Evolutionary conservation across 2,888 invertebrate genomes (phyloP), one percentile per base, ranked within the genome.

Genomic region (Conchocele bisecta): DNA sequence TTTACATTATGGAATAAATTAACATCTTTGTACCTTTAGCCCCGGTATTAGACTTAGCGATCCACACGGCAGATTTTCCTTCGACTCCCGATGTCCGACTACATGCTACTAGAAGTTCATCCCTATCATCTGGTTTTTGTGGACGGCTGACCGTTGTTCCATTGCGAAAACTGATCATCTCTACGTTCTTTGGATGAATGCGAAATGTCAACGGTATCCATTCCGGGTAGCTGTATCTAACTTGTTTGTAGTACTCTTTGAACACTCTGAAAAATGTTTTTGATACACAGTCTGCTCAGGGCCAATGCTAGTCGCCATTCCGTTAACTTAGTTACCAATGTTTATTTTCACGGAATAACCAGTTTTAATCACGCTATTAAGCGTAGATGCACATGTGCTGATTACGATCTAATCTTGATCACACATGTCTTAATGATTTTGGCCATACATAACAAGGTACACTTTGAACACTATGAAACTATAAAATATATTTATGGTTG

Each of bases 11-110:
- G n/a, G n/a, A n/a, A n/a, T n/a, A n/a, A n/a, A n/a, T n/a, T n/a
- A n/a, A n/a, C n/a, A n/a, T n/a, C n/a, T n/a, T n/a, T n/a, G 22
- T 41, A 82, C 86, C 86, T 76, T 86, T 86, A 15, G 85, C 73
- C 5, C 86, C 86, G 37, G 81, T 59, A 13, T 83, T 70, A 53
- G 76, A 74, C 66, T 86, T 86, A 15, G 83, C 84, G 58, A 86
- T 86, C 86, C 86, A 86, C 1, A 79, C 79, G 1, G 71, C 51
- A 29, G 37, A 41, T 35, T 67, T 73, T 11, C 66, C 60, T 39
- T 76, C 75, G n/a, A 70, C 68, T 39, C 54, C 44, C 9, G 39
- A 35, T 28, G 79, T 51, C 5, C 44, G 70, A 1, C 58, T 33
- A 28, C 74, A 56, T 24, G 54, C 59, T 35, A 76, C 63, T 11